These are phyloP conservation scores for Pelagia noctiluca DNA, from an alignment of 30 jellyfish, hydroid and myxozoan species.

Conservation along the genomic window DNA sequence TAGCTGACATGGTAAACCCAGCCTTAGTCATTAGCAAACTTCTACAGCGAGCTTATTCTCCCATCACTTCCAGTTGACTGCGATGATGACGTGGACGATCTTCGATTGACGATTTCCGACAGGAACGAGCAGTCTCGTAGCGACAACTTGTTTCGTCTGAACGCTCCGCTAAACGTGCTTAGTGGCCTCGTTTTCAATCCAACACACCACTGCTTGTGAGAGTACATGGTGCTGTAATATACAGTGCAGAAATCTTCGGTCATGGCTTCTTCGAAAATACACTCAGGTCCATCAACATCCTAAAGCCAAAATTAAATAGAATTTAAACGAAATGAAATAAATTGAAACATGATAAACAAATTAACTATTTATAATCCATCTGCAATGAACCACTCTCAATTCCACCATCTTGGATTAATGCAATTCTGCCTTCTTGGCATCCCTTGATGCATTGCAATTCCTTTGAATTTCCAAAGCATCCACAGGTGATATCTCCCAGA, in stretches of 20 bases:
- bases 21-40: too few relatives aligned
- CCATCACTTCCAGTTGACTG: conserved; percentile 90
- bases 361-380: neutral
- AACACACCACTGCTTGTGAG: conserved; percentile 90
- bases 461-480: too few relatives aligned
- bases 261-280: conserved; percentile 94
- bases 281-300: conserved; percentile 99
- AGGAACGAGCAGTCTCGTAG: conserved; percentile 91
- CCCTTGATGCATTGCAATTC: too few relatives aligned
- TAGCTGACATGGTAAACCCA: too few relatives aligned
- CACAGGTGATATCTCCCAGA: too few relatives aligned
- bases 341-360: neutral
- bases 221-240: conserved; percentile 96
- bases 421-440: too few relatives aligned
- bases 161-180: conserved; percentile 74
- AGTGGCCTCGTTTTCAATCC: conserved; percentile 91
- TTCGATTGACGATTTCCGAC: conserved; percentile 88
- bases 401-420: too few relatives aligned
- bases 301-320: conserved; percentile 13
- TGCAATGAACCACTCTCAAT: neutral
- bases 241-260: conserved; percentile 91
- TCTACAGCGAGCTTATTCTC: too few relatives aligned
- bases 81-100: conserved; percentile 92
- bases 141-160: conserved; percentile 83
- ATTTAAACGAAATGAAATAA: neutral